Percentiles rank a stretch among this genome's conserved stretches.
Evolutionary conservation across 2,888 invertebrate species (phyloP).

Genomic region (Schizotus pectinicornis): DNA sequence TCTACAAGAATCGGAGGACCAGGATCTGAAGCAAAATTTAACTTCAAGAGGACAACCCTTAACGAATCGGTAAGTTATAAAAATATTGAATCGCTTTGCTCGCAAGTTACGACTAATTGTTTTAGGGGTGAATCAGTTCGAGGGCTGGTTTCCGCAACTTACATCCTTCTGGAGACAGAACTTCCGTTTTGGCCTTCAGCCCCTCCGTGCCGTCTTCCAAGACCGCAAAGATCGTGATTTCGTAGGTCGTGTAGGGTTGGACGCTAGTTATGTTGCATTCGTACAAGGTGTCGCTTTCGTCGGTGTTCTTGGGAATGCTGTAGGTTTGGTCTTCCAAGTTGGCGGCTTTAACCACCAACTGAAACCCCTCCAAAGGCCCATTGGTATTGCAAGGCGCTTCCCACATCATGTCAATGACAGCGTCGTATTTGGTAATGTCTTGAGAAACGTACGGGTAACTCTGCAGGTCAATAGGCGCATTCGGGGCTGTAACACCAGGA

Average conservation of each 20-base stretch:
- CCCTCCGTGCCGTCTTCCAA: constrained; percentile 17
- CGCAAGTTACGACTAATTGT: too few species aligned
- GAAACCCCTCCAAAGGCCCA: constrained; percentile 37
- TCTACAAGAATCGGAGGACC: neutral
- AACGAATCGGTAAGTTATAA: too few species aligned
- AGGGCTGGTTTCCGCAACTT: neutral
- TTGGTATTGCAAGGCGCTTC: constrained; percentile 41
- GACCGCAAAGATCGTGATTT: constrained; percentile 10
- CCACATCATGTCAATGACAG: constrained; percentile 34
- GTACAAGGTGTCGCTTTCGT: too few species aligned
- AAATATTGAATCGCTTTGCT: too few species aligned
- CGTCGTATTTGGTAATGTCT: neutral
- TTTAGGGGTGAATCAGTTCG: too few species aligned
- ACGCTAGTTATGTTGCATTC: too few species aligned
- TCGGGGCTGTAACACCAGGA: too few species aligned
- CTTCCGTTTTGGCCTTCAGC: neutral
- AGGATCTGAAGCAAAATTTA: constrained; percentile 1
- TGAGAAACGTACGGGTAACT: too few species aligned
- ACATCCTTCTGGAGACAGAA: constrained; percentile 25
- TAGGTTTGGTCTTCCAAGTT: too few species aligned
- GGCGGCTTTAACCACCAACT: neutral
- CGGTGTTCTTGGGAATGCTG: too few species aligned
- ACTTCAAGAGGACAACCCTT: neutral
- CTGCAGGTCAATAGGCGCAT: too few species aligned
- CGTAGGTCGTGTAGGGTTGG: constrained; percentile 26